Base-by-base conservation (phyloP, 2,797 vertebrate species). In the Babyrousa celebensis region DNA sequence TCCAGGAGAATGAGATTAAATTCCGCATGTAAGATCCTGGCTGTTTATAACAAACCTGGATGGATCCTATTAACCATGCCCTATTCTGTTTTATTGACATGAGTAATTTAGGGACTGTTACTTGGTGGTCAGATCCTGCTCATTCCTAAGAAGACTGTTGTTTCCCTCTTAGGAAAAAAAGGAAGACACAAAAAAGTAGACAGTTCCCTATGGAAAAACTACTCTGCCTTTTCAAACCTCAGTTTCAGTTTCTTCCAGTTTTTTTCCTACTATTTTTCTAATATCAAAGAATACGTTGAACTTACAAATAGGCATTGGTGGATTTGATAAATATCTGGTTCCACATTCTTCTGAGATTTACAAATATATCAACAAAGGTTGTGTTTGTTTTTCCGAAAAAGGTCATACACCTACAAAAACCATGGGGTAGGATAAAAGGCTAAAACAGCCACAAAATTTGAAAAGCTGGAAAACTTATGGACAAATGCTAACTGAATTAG, bases 11-110 rank as follows among this genome's bases (percentile, higher is more conserved):
- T 96, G 85, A 97, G 91, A 95, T 80, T 94, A 88, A 96, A 95
- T 94, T 88, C 36, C 60, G 20, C 67, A 6, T 43, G n/a, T 79
- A 82, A 85, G 70, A 91, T 83, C 12, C 29, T 91, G n/a, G 54
- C 70, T 96, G 77, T 97, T 98, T 96, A 86, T 95, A 97, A 95
- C 10, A 91, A 71, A 79, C 70, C n/a, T 93, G 70, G 40, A 68
- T 92, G 78, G 29, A 63, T 74, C 48, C 36, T 62, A n/a, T 71
- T 79, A 79, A 94, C 74, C 68, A 27, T 71, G 79, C 4, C 54
- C 25, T 95, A 9, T 86, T 83, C 43, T 97, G 43, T 91, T 96
- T 96, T 91, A 74, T 94, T 27, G 67, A 58, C 32, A 56, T 63
- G 65, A 85, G 27, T 91, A 79, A 92, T 68, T 93, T 83, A 63